These are phyloP conservation scores for Drosophila simulans DNA, from an alignment of 1,140 invertebrate genomes.

Conservation along the genomic window DNA sequence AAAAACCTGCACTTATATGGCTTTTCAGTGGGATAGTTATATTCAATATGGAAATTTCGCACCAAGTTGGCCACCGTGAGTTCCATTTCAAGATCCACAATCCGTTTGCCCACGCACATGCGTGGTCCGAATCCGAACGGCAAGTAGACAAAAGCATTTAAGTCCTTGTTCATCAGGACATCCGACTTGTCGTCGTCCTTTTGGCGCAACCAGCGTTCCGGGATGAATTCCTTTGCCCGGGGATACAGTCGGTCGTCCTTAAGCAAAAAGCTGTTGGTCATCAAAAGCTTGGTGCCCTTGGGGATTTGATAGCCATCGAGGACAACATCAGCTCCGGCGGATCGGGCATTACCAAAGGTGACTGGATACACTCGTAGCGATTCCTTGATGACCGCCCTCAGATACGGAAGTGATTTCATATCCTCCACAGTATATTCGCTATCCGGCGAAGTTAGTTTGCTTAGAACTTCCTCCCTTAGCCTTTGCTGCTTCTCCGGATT, in stretches of 20 bases:
- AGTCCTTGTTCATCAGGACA: conserved; percentile 76
- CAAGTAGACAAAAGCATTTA: conserved; percentile 86
- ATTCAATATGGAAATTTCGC: conserved; percentile 86
- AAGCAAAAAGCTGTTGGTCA: conserved; percentile 80
- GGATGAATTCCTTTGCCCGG: conserved; percentile 85
- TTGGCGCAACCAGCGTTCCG: conserved; percentile 86
- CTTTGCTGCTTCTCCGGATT: conserved; percentile 85
- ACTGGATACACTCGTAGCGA: conserved; percentile 93
- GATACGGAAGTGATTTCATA: conserved; percentile 82
- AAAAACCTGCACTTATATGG: conserved; percentile 46
- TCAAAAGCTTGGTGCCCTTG: conserved; percentile 86
- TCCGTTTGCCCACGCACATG: conserved; percentile 87
- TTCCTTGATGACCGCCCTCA: conserved; percentile 86
- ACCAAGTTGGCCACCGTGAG: conserved; percentile 87
- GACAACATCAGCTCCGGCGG: conserved; percentile 89
- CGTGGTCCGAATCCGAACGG: conserved; percentile 88
- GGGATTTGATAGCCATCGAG: conserved; percentile 93
- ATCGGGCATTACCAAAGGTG: conserved; percentile 92
- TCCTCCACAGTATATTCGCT: conserved; percentile 76
- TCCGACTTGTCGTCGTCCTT: conserved; percentile 3
- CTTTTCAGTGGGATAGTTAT: conserved; percentile 76
- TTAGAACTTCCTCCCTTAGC: conserved; percentile 85
- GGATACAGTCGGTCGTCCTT: conserved; percentile 85
- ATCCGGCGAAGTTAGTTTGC: conserved; percentile 59
- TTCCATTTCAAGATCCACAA: conserved; percentile 90